These are phyloP conservation scores for Eulemur albifrons DNA, from an alignment of 2,797 vertebrate species.

Conservation along the genomic window DNA sequence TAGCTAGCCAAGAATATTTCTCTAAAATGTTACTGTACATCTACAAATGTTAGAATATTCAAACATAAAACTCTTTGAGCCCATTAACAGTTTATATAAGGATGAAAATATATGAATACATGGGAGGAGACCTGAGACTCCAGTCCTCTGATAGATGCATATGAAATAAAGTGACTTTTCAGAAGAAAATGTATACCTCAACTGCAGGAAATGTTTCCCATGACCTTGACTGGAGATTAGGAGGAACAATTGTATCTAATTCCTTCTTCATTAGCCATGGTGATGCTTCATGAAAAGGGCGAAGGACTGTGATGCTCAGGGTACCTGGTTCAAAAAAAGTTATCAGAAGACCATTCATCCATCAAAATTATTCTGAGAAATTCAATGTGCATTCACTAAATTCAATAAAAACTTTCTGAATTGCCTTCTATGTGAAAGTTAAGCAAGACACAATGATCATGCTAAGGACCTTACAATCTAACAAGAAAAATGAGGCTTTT, in stretches of 20 bases:
- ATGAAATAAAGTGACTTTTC: background rate
- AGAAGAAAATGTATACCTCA: conserved; percentile 85
- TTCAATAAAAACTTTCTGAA: background rate
- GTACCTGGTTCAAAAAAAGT: conserved; percentile 83
- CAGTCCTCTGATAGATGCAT: background rate
- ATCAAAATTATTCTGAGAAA: background rate
- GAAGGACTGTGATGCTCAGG: conserved; percentile 89
- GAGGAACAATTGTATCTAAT: conserved; percentile 87
- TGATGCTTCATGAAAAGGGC: conserved; percentile 86
- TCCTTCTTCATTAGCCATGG: conserved; percentile 89
- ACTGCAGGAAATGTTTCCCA: conserved; percentile 85
- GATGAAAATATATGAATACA: background rate
- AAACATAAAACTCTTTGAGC: background rate
- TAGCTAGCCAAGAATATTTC: background rate
- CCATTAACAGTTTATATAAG: background rate
- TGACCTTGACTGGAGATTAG: conserved; percentile 86
- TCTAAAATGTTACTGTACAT: background rate
- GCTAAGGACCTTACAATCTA: background rate
- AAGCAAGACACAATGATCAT: background rate
- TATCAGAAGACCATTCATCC: conserved; percentile 38
- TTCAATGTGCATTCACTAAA: background rate
- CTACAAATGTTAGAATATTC: background rate
- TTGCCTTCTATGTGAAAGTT: background rate
- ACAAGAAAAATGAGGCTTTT: background rate
- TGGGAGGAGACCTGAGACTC: background rate